Evolutionary conservation across 2,888 invertebrate genomes (phyloP), one percentile per base, ranked within the genome.

Genomic region (Dolichomitus sp.): DNA sequence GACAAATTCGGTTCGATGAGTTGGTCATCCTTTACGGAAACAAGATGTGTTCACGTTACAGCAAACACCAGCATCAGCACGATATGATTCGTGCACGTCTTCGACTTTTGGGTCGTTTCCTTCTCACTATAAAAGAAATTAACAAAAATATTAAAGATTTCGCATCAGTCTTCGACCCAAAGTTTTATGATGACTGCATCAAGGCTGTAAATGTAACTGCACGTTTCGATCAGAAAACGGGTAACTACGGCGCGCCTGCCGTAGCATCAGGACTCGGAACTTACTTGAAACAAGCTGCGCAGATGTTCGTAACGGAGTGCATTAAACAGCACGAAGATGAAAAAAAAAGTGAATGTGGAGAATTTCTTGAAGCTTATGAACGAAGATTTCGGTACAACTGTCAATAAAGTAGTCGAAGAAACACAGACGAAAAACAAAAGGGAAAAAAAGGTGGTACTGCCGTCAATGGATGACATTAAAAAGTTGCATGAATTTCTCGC

Each of bases 311-410:
- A 33, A 19, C 57, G 1, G 50, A 81, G 12, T 77, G 69, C 9
- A 66, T 77, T n/a, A 73, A 74, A 57, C 33, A 65, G 11, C 17
- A 59, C 19, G 66, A 80, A 9, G 40, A 48, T 12, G n/a, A 68
- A 42, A 6, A 68, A 54, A n/a, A 61, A 70, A 17, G 61, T 79
- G 54, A 45, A 80, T 12, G 63, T 76, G 0, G 73, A 87, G 65
- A 57, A 87, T 17, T 89, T 86, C 65, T 14, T 83, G 12, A 83
- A 83, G 65, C 37, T 87, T 3, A 72, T 86, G 23, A 37, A 61
- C 23, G 75, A 79, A 45, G 79, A 87, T 57, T 81, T 80, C 45
- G 73, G 79, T 0, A 61, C 69, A 17, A 61, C 37, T 17, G 59
- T 87, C 4, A 86, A 88, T 40, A 83, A 83, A 61, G 72, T 75